Evolutionary conservation across 2,888 invertebrate species (phyloP), one percentile per base, ranked within the genome.

Genomic region (Alloplasta piceator): DNA sequence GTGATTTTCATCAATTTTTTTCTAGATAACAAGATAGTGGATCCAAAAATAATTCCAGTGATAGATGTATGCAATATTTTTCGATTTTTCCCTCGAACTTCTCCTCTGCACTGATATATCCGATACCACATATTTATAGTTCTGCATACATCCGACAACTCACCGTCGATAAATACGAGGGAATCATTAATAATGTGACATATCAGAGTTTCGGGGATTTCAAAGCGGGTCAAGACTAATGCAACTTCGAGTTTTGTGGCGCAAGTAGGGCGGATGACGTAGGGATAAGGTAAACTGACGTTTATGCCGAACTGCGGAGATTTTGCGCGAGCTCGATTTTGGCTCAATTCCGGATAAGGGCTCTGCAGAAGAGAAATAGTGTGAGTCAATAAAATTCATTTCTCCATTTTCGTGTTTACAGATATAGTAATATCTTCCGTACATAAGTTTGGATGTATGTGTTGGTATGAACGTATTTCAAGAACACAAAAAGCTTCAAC

Each of bases 121-220:
- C 26, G 26, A 41, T 14, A 16, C 14, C 48, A 39, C 41, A 38
- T 48, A n/a, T 48, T n/a, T 48, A 48, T n/a, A n/a, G 2, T 5
- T 3, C 3, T 48, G 12, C 4, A n/a, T 10, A n/a, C 2, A 52
- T 52, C 38, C n/a, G 48, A 46, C 60, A 60, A 12, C 36, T 38
- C n/a, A 58, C 58, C 9, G n/a, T 14, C 26, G 9, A 38, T 12
- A 61, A 66, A 78, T n/a, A 64, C 43, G 76, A 38, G 46, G 16
- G 63, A 73, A 77, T 80, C 72, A 73, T 68, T 58, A 77, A 77
- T 64, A 68, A 72, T 77, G 58, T 50, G 63, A 67, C 48, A 72
- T 67, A 80, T 80, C 63, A 64, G 63, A 68, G 63, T 60, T 77
- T 48, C 68, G 56, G 58, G 56, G 63, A 67, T 63, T 67, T 46